Percentiles rank a stretch among this genome's conserved stretches.
Conservation (phyloP, 2,113 vertebrate genomes). For the Oryzias celebensis region DNA sequence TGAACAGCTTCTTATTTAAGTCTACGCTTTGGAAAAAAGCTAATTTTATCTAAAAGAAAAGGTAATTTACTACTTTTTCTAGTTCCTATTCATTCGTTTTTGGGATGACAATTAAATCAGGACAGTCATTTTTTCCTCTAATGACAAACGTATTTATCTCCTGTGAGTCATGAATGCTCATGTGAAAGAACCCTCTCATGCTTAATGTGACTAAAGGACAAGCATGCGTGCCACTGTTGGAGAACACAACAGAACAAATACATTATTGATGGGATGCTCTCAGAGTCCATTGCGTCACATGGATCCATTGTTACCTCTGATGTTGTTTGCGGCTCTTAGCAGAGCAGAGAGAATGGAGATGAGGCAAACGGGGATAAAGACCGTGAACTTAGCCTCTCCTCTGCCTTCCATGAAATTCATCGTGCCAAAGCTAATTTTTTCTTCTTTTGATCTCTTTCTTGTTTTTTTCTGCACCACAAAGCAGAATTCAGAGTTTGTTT, state of each 20-base stretch:
- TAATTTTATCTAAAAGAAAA: too few species aligned
- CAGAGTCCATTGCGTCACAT: constrained; percentile 53
- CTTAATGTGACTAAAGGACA: constrained; percentile 34
- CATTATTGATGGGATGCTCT: constrained; percentile 68
- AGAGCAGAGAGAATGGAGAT: constrained; percentile 8
- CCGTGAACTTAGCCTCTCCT: constrained; percentile 17
- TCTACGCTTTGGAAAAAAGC: too few species aligned
- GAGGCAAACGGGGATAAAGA: constrained; percentile 10
- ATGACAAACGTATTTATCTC: constrained; percentile 25
- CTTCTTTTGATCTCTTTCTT: constrained; percentile 16
- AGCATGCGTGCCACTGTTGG: constrained; percentile 39
- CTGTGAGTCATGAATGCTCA: constrained; percentile 4
- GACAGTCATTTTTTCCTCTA: background rate
- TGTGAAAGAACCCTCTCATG: constrained; percentile 38
- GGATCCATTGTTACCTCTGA: constrained; percentile 67
- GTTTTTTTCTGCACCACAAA: constrained; percentile 5
- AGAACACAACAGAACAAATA: constrained; percentile 53
- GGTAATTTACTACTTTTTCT: too few species aligned
- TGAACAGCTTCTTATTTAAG: too few species aligned
- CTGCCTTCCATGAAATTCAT: constrained; percentile 18
- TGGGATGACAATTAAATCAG: background rate
- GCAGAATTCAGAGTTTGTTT: background rate
- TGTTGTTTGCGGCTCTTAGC: constrained; percentile 53
- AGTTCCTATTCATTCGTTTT: background rate
- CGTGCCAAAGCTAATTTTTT: constrained; percentile 31